Evolutionary conservation across 2,888 invertebrate species (phyloP).

Genomic region (Eilema depressum): DNA sequence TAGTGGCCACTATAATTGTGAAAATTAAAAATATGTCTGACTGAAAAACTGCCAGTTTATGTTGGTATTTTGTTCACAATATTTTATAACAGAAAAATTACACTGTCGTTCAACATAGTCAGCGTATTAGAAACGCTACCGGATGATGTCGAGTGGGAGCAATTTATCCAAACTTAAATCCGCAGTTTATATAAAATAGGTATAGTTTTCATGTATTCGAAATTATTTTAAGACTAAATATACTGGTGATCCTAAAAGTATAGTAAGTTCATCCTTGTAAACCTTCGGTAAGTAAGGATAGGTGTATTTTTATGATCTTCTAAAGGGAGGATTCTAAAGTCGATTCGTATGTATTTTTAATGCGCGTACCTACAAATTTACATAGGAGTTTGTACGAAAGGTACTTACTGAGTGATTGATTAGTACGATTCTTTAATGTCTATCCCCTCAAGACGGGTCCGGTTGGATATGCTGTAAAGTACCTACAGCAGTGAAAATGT

Average conservation of each 20-base stretch:
- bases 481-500: slow-evolving; percentile 4
- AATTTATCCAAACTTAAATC: neutral
- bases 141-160: neutral
- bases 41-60: neutral
- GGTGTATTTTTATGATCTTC: slow-evolving; percentile 8
- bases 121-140: neutral
- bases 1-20: too few species aligned
- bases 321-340: slow-evolving; percentile 6
- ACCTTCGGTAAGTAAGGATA: neutral
- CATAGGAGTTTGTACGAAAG: slow-evolving; percentile 6
- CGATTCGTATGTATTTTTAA: slow-evolving; percentile 13
- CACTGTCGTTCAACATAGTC: neutral
- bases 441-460: slow-evolving; percentile 7
- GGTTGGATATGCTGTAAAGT: neutral
- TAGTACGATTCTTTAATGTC: slow-evolving; percentile 9
- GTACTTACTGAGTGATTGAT: slow-evolving; percentile 17
- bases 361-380: slow-evolving; percentile 4
- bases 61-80: neutral
- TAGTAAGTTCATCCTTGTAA: neutral
- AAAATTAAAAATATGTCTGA: neutral
- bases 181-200: neutral
- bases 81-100: neutral
- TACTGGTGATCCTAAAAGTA: neutral
- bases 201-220: neutral
- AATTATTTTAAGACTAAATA: neutral